phyloP scores from a whole-genome alignment of 37 sponge, comb jelly and placozoan species.

The Chondrilla cf. caribensis region DNA sequence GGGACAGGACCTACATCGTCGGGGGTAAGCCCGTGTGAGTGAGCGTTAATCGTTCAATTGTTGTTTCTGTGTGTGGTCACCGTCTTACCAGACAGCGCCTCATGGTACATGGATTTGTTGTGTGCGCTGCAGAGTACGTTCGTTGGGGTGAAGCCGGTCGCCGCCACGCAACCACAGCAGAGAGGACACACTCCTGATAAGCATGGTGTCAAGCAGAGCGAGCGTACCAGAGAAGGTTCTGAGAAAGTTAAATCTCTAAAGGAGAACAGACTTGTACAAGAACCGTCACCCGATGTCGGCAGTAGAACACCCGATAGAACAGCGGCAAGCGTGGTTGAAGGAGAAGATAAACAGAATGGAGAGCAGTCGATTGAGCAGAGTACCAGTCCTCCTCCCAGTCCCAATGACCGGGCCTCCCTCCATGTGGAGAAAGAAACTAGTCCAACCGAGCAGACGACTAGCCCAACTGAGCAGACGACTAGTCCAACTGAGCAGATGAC shows the following conservation, averaged over 20 bases:
- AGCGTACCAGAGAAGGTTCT: too few relatives aligned
- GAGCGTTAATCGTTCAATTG: background rate
- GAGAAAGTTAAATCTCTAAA: too few relatives aligned
- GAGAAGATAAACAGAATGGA: background rate
- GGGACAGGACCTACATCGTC: background rate
- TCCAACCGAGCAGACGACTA: background rate
- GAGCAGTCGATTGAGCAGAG: background rate
- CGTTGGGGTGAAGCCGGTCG: too few relatives aligned
- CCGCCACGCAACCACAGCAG: too few relatives aligned
- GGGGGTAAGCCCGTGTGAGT: background rate
- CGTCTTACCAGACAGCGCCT: background rate
- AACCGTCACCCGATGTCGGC: background rate
- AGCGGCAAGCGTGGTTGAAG: background rate
- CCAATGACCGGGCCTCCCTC: too few relatives aligned
- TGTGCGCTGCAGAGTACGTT: too few relatives aligned
- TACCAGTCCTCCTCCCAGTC: background rate
- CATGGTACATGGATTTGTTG: background rate
- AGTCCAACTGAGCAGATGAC: too few relatives aligned
- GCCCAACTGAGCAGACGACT: background rate
- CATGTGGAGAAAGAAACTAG: conserved; percentile 21
- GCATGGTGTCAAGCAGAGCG: too few relatives aligned
- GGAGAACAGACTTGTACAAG: too few relatives aligned
- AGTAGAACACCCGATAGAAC: too few relatives aligned
- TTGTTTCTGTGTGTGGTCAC: background rate
- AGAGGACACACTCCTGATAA: too few relatives aligned